Conservation (phyloP, 2,113 vertebrate species). For the Ciconia maguari region DNA sequence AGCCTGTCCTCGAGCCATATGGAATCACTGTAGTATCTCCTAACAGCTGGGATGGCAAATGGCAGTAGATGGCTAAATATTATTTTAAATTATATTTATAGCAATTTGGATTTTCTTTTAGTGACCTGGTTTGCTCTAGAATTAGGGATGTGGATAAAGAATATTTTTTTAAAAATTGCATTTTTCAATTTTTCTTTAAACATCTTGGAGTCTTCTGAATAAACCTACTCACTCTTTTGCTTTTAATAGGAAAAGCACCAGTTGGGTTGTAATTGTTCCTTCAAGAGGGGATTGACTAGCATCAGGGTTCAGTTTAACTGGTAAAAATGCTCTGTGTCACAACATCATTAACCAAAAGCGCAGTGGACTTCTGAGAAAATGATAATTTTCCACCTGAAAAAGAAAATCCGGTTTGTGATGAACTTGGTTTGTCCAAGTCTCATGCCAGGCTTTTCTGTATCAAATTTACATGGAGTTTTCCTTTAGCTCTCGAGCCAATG, state of each 20-base stretch:
- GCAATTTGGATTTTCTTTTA: background rate
- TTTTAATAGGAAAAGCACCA: background rate
- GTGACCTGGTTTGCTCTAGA: background rate
- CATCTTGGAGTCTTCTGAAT: background rate
- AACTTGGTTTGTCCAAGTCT: background rate
- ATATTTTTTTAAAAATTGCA: background rate
- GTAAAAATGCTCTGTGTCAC: background rate
- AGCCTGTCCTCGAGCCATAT: background rate
- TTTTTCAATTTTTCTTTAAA: background rate
- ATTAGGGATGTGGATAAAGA: background rate
- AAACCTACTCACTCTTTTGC: background rate
- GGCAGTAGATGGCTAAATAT: background rate
- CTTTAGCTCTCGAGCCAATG: background rate
- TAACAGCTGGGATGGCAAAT: background rate
- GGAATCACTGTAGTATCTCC: background rate
- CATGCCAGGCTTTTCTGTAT: background rate
- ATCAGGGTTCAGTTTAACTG: background rate
- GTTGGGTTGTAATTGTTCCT: background rate
- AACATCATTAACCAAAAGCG: background rate
- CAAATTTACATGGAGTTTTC: background rate
- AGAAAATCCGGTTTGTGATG: background rate
- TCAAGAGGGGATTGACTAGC: background rate
- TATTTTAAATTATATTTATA: slow-evolving; percentile 17
- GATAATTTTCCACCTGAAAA: background rate
- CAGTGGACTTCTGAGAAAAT: background rate